Conservation (phyloP, 2,797 vertebrate genomes). For the Micromesistius poutassou region DNA sequence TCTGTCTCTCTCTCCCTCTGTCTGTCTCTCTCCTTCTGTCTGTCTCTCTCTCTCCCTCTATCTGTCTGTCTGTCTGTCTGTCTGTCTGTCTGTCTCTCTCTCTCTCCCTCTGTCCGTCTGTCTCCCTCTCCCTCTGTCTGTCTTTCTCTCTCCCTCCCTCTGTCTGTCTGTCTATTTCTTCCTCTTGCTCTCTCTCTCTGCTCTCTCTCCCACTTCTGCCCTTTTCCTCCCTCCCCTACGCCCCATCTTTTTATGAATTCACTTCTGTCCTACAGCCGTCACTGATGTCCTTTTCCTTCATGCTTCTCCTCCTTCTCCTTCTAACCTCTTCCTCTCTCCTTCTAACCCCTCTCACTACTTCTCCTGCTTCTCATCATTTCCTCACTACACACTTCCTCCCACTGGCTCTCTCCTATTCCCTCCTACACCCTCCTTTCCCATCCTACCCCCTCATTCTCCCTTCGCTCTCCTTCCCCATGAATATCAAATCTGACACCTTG, state of each 20-base stretch:
- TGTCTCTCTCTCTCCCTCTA: constrained; percentile 14
- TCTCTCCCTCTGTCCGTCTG: background rate
- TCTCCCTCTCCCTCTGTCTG: background rate
- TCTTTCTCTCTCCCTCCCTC: background rate
- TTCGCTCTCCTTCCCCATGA: too few species aligned
- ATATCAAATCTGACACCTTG: too few species aligned
- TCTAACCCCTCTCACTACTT: too few species aligned
- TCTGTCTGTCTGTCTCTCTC: constrained; percentile 6
- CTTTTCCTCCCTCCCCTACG: background rate
- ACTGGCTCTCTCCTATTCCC: too few species aligned
- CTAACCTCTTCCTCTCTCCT: too few species aligned
- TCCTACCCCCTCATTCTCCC: too few species aligned
- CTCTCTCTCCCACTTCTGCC: constrained; percentile 11
- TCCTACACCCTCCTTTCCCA: too few species aligned
- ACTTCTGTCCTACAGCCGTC: background rate
- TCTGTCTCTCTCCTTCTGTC: background rate
- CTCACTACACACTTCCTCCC: too few species aligned
- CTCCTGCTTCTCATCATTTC: too few species aligned
- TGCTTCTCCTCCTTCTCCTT: too few species aligned
- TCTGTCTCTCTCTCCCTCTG: constrained; percentile 9
- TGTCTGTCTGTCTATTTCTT: constrained; percentile 12
- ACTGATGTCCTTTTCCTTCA: background rate
- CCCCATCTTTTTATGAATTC: background rate
- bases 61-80: constrained; percentile 7
- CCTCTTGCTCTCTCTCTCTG: background rate